phyloP scores from a whole-genome alignment of 1,140 invertebrate genomes.

The Caenorhabditis remanei region DNA sequence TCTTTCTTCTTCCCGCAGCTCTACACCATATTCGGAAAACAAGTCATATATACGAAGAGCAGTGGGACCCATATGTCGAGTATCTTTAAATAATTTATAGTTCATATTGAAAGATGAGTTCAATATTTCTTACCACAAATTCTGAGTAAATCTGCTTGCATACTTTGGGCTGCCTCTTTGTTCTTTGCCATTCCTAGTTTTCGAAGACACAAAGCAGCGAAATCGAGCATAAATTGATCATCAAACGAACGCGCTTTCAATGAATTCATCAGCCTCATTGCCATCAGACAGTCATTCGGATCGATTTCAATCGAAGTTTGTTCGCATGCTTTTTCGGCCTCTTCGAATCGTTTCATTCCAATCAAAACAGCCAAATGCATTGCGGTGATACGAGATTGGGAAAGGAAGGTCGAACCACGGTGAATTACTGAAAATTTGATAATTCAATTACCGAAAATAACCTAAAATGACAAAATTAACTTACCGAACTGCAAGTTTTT shows the following conservation, averaged over 20 bases:
- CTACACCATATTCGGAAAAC: conserved; percentile 28
- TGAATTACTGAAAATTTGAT: conserved; percentile 5
- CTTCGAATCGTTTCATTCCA: conserved; percentile 23
- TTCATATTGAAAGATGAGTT: background rate
- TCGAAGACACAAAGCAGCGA: background rate
- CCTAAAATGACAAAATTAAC: background rate
- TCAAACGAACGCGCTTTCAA: conserved; percentile 26
- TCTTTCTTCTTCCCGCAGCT: conserved; percentile 7
- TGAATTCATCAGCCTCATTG: conserved; percentile 32
- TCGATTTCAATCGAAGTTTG: background rate
- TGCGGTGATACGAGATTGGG: conserved; percentile 9
- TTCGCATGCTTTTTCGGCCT: conserved; percentile 33
- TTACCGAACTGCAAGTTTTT: conserved; percentile 41
- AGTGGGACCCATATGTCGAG: conserved; percentile 37
- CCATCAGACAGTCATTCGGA: conserved; percentile 43
- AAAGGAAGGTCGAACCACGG: conserved; percentile 17
- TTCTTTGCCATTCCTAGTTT: background rate
- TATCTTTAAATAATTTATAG: background rate
- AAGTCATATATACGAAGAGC: conserved; percentile 29
- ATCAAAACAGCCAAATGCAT: conserved; percentile 35
- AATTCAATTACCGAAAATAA: background rate
- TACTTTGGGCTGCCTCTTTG: conserved; percentile 28
- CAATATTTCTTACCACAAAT: background rate
- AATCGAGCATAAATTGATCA: conserved; percentile 48
- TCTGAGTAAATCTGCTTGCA: conserved; percentile 32